These are phyloP conservation scores for Thalassaphorura encarpata DNA, from an alignment of 1,140 invertebrate species.

Conservation along the genomic window DNA sequence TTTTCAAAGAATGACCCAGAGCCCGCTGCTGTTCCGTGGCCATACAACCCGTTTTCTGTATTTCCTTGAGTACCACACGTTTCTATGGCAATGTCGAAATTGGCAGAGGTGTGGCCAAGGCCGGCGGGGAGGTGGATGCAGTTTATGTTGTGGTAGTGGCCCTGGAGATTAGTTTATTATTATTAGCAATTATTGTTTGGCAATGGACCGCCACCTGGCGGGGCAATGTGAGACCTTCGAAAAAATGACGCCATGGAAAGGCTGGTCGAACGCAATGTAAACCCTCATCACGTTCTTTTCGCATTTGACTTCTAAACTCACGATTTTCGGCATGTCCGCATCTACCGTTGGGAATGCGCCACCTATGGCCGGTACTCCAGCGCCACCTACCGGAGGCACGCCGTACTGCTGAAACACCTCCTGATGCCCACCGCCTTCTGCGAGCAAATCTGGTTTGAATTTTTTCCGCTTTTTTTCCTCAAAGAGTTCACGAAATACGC, in stretches of 20 bases:
- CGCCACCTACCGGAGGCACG: slow-evolving; percentile 22
- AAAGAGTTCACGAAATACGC: slow-evolving; percentile 8
- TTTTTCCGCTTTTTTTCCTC: slow-evolving; percentile 2
- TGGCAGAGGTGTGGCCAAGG: slow-evolving; percentile 68
- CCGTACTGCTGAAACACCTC: slow-evolving; percentile 33
- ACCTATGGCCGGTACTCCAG: slow-evolving; percentile 30
- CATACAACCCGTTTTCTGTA: slow-evolving; percentile 74
- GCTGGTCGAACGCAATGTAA: slow-evolving; percentile 82
- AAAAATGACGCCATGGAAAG: slow-evolving; percentile 90
- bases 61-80: slow-evolving; percentile 84
- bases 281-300: slow-evolving; percentile 90
- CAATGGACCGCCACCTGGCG: neutral
- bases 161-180: slow-evolving; percentile 35
- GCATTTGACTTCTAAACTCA: slow-evolving; percentile 83
- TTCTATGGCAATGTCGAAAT: slow-evolving; percentile 83
- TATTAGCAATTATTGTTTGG: neutral
- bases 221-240: slow-evolving; percentile 49
- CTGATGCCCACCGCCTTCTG: slow-evolving; percentile 25
- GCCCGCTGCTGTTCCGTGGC: slow-evolving; percentile 68
- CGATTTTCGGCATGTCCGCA: slow-evolving; percentile 77
- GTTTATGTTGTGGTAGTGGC: slow-evolving; percentile 81
- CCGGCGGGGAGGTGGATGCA: slow-evolving; percentile 84
- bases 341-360: slow-evolving; percentile 63
- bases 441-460: slow-evolving; percentile 17
- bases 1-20: slow-evolving; percentile 91